Evolutionary conservation across 2,797 vertebrate genomes (phyloP).

Genomic region (Gallirallus australis): DNA sequence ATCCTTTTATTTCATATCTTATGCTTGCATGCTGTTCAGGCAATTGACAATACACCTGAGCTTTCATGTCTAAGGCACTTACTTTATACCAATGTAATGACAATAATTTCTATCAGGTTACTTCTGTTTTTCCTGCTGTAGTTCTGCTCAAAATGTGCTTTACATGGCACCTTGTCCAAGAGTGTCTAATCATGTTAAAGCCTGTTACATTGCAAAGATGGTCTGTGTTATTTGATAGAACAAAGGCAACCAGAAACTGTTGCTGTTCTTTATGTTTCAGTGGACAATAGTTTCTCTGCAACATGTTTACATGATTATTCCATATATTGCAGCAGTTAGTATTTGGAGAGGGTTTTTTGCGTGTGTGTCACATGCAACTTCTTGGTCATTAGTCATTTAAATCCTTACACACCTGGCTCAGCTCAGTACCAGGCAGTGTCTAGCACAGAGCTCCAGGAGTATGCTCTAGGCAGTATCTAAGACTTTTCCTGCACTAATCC

Average conservation of each 20-base stretch:
- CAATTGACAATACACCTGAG: slow-evolving; percentile 25
- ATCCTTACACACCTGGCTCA: not conserved
- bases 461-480: not conserved
- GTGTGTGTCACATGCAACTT: not conserved
- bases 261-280: not conserved
- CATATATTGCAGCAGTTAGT: not conserved
- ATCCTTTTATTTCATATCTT: slow-evolving; percentile 31
- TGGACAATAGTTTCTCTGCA: not conserved
- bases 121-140: not conserved
- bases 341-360: not conserved
- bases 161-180: not conserved
- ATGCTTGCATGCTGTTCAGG: not conserved
- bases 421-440: not conserved
- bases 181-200: not conserved
- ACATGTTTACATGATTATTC: not conserved
- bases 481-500: not conserved
- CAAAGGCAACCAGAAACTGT: not conserved
- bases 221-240: not conserved
- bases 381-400: not conserved
- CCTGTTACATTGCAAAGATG: not conserved
- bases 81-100: not conserved
- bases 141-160: not conserved
- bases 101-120: slow-evolving; percentile 10
- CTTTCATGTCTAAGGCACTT: slow-evolving; percentile 3
- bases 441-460: not conserved